Evolutionary conservation across 2,113 vertebrate genomes (phyloP).

Genomic region (Megalops atlanticus): DNA sequence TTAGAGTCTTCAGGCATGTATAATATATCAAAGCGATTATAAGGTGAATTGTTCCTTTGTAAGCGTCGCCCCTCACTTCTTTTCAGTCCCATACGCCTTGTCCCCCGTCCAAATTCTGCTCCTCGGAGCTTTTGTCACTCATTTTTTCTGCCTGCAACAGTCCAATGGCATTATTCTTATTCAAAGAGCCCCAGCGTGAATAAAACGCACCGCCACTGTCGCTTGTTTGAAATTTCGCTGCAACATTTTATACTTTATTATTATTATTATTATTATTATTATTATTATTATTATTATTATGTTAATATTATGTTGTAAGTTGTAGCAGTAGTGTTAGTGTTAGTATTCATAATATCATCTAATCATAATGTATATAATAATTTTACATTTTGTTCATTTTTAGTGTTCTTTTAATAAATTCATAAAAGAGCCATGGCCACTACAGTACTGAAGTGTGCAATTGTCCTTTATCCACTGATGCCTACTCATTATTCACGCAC

Average conservation of each 20-base stretch:
- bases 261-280: background rate
- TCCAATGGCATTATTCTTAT: conserved; percentile 94
- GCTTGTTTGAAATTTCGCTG: conserved; percentile 65
- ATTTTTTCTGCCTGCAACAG: conserved; percentile 96
- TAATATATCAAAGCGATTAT: conserved; percentile 99
- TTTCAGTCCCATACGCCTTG: conserved; percentile 94
- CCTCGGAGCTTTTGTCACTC: conserved; percentile 92
- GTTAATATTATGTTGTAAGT: too few relatives aligned
- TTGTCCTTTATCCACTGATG: background rate
- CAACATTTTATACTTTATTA: conserved; percentile 13
- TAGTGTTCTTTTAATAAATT: background rate
- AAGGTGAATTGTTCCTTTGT: conserved; percentile 98
- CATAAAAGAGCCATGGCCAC: background rate
- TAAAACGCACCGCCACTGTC: conserved; percentile 83
- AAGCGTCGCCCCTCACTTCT: conserved; percentile 79
- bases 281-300: background rate
- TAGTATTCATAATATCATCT: background rate
- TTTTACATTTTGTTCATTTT: too few relatives aligned
- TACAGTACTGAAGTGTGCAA: background rate
- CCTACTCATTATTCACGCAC: background rate
- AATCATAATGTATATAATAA: background rate
- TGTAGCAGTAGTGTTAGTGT: background rate
- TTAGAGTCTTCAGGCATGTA: conserved; percentile 99
- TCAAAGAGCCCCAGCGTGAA: conserved; percentile 95
- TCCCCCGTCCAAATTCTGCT: conserved; percentile 93